phyloP scores from a whole-genome alignment of 2,888 invertebrate genomes.

The Cotesia congregata region DNA sequence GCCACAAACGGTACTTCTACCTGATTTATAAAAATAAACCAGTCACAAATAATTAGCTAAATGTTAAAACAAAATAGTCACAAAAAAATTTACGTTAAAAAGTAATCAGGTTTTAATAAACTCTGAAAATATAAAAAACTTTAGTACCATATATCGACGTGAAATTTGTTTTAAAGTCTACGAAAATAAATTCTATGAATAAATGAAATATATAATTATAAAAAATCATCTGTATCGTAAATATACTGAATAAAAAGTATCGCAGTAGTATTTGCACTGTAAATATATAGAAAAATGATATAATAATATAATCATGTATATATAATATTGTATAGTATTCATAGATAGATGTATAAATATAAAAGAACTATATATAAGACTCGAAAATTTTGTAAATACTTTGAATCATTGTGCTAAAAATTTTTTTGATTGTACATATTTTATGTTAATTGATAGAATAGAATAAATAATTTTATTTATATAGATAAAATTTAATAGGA shows the following conservation, averaged over 20 bases:
- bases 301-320: neutral
- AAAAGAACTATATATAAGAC: neutral
- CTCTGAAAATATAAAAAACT: neutral
- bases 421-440: neutral
- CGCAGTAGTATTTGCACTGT: neutral
- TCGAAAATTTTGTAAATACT: neutral
- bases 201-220: slow-evolving; percentile 8
- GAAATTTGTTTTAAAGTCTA: neutral
- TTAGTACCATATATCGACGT: neutral
- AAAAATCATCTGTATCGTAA: slow-evolving; percentile 31
- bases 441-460: neutral
- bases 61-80: neutral
- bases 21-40: neutral
- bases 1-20: too few species aligned
- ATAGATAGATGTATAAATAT: neutral
- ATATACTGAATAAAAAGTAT: slow-evolving; percentile 32
- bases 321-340: neutral
- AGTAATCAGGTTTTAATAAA: neutral
- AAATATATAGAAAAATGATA: neutral
- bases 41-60: neutral
- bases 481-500: neutral
- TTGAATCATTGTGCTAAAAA: neutral
- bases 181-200: neutral
- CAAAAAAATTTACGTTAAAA: neutral
- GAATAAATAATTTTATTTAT: slow-evolving; percentile 25